Evolutionary conservation across 2,797 vertebrate species (phyloP).

Genomic region (Labeo calbasu): DNA sequence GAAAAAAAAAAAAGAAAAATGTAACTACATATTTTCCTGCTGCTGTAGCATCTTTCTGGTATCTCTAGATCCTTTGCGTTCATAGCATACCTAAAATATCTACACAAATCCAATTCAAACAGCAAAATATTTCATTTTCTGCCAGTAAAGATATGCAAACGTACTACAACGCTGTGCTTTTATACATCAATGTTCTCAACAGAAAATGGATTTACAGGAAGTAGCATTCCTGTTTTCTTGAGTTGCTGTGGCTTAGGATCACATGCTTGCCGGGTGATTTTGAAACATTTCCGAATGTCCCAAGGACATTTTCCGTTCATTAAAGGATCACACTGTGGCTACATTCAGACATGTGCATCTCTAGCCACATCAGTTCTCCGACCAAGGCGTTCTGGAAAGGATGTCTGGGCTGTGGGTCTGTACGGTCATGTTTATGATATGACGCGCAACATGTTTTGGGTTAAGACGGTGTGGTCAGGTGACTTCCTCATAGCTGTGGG

Average conservation of each 20-base stretch:
- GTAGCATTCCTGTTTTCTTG: neutral
- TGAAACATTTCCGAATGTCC: constrained; percentile 55
- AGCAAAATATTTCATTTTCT: neutral
- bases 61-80: neutral
- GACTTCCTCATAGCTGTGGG: constrained; percentile 40
- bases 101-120: neutral
- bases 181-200: neutral
- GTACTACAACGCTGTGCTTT: neutral
- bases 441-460: constrained; percentile 38
- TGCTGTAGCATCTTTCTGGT: neutral
- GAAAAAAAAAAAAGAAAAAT: no score
- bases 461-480: constrained; percentile 40
- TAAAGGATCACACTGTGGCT: constrained; percentile 48
- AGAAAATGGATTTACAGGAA: constrained; percentile 11
- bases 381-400: constrained; percentile 35
- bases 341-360: constrained; percentile 63
- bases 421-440: constrained; percentile 43
- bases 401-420: constrained; percentile 46
- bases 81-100: neutral
- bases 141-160: neutral
- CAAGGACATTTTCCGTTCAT: constrained; percentile 61
- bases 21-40: neutral
- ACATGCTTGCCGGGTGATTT: constrained; percentile 15
- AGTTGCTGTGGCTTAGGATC: constrained; percentile 2
- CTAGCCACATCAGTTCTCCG: constrained; percentile 61